These are phyloP conservation scores for Eupeodes latifasciatus DNA, from an alignment of 2,888 invertebrate species.

Conservation along the genomic window DNA sequence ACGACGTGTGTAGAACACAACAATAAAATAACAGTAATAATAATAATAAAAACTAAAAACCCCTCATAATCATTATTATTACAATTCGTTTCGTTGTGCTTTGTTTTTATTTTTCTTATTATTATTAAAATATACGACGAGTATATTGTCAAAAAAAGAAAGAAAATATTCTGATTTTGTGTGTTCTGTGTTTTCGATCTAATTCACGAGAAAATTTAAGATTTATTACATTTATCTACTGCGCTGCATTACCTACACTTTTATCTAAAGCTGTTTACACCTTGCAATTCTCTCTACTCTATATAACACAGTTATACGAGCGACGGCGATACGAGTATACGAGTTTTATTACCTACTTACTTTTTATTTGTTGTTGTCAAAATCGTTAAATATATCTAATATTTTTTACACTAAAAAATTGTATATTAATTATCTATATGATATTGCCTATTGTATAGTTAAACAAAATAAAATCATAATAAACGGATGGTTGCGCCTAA, in stretches of 20 bases:
- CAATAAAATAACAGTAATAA: conserved; percentile 75
- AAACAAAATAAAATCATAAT: conserved; percentile 26
- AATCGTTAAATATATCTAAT: neutral
- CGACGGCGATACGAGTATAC: conserved; percentile 74
- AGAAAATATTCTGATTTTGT: conserved; percentile 38
- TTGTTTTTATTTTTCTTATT: conserved; percentile 41
- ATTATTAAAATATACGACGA: neutral
- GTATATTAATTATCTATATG: conserved; percentile 62
- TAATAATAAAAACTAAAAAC: conserved; percentile 77
- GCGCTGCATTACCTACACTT: conserved; percentile 67
- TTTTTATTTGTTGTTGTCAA: conserved; percentile 34
- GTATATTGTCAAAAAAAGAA: too few relatives aligned
- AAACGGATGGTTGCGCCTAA: conserved; percentile 75
- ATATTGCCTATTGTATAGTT: conserved; percentile 75
- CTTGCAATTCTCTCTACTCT: conserved; percentile 56
- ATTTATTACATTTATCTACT: conserved; percentile 66
- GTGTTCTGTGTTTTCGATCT: conserved; percentile 28
- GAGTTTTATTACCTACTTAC: conserved; percentile 47
- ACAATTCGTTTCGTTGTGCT: conserved; percentile 72
- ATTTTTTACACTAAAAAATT: conserved; percentile 34
- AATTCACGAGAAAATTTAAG: conserved; percentile 58
- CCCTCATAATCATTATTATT: conserved; percentile 76
- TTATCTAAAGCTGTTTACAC: conserved; percentile 67
- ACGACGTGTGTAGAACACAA: conserved; percentile 83
- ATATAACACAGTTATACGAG: conserved; percentile 73